A percentile compares a stretch with the other conserved stretches of the same genome.
Conservation (phyloP, 1,140 invertebrate species). For the Trichonephila clavipes region DNA sequence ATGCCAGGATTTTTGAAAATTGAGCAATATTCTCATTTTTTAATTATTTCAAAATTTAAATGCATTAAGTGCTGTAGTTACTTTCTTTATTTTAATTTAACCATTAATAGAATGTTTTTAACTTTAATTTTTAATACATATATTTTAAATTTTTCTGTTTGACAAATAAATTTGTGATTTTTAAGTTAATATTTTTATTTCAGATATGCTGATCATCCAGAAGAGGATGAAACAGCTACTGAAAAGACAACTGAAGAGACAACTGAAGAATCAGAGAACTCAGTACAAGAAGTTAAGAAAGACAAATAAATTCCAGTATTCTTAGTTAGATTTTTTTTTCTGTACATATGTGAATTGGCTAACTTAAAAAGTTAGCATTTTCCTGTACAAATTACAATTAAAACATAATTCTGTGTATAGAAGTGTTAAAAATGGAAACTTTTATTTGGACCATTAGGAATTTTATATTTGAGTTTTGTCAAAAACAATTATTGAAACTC, state of each 20-base stretch:
- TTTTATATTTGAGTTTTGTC: not conserved
- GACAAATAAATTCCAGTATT: not conserved
- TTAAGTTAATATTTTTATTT: not conserved
- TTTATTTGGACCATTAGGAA: not conserved
- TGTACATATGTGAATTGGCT: not conserved
- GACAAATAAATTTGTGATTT: not conserved
- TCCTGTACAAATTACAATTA: not conserved
- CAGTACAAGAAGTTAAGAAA: constrained; percentile 17
- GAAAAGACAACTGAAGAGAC: not conserved
- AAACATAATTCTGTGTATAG: not conserved
- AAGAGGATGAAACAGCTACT: constrained; percentile 50
- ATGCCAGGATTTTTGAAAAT: too few relatives aligned
- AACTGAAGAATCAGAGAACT: not conserved
- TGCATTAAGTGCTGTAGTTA: too few relatives aligned
- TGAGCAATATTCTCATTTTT: too few relatives aligned
- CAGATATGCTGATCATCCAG: constrained; percentile 60
- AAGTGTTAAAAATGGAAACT: not conserved
- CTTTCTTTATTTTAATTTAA: not conserved
- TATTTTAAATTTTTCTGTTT: not conserved
- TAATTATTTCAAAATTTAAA: not conserved
- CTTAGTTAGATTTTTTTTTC: not conserved
- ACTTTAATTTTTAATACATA: not conserved
- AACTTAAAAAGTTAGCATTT: not conserved
- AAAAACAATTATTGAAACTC: not conserved
- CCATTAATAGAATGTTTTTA: not conserved